Evolutionary conservation across 2,888 invertebrate species (phyloP).

Genomic region (Drosophila prostipennis): DNA sequence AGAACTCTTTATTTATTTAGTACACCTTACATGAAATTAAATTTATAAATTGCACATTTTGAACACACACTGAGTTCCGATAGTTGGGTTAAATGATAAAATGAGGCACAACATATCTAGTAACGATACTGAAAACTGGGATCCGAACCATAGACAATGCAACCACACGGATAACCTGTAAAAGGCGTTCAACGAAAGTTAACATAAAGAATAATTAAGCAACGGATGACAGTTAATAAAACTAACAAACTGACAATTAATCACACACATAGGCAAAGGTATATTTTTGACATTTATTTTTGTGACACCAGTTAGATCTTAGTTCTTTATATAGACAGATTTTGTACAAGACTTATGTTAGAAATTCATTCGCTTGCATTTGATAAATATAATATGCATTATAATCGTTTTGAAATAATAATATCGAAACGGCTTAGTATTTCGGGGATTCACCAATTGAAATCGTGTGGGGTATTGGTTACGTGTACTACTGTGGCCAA

Average conservation of each 20-base stretch:
- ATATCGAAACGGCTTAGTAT: slow-evolving; percentile 66
- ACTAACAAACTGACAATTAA: slow-evolving; percentile 16
- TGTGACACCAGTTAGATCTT: slow-evolving; percentile 50
- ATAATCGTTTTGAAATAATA: slow-evolving; percentile 30
- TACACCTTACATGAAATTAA: slow-evolving; percentile 19
- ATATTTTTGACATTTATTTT: slow-evolving; percentile 56
- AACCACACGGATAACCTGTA: slow-evolving; percentile 83
- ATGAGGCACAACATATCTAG: slow-evolving; percentile 54
- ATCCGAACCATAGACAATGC: slow-evolving; percentile 82
- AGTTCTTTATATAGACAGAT: slow-evolving; percentile 37
- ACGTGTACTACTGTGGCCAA: slow-evolving; percentile 22
- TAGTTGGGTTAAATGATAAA: slow-evolving; percentile 26
- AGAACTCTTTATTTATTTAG: slow-evolving; percentile 35
- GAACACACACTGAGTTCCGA: slow-evolving; percentile 34
- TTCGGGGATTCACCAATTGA: neutral
- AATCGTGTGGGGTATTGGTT: slow-evolving; percentile 10
- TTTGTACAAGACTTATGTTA: slow-evolving; percentile 45
- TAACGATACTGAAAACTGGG: slow-evolving; percentile 82
- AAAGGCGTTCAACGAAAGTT: slow-evolving; percentile 61
- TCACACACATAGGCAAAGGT: slow-evolving; percentile 16
- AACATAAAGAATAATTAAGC: slow-evolving; percentile 44
- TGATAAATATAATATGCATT: slow-evolving; percentile 3
- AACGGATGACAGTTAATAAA: slow-evolving; percentile 36
- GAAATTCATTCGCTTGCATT: slow-evolving; percentile 27
- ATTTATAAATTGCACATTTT: slow-evolving; percentile 25